Base-by-base conservation (phyloP, 2,888 invertebrate genomes). In the Megaustenia siamemsis region DNA sequence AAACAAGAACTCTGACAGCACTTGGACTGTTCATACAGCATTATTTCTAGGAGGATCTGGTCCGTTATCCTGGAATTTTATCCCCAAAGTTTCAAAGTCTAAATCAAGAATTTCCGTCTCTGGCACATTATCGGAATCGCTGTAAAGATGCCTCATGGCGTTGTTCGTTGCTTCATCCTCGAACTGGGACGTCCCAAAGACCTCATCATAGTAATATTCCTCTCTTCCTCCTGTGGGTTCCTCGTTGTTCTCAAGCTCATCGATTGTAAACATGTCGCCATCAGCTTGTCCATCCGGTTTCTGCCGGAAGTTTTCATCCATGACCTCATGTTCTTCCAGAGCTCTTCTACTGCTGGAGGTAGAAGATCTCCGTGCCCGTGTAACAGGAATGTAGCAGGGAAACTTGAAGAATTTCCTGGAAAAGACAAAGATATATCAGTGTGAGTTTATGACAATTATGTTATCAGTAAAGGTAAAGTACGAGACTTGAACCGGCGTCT, bases 161-260 rank as follows among this genome's bases (percentile, higher is more conserved):
- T 77, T 82, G 32, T 88, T 87, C 15, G 89, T 89, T 0, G 71
- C 73, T 79, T 87, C 88, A 86, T 89, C 89, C 40, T 88, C 88
- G 63, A 89, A 89, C 71, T 69, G 87, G 0, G 88, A 87, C 53
- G 86, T 79, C 15, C 87, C 88, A 68, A 88, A 89, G 56, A 88
- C 88, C 69, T 89, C 87, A 69, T 88, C 88, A 66, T 86, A 87
- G 73, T 71, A 87, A 40, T 86, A 84, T 35, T 84, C 84, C 24
- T 79, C 84, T 24, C 35, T 68, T 0, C 49, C 60, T 38, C 43
- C 79, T 21, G 32, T 8, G 0, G 38, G 28, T 0, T 56, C 84
- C 6, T 21, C 21, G 0, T n/a, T 28, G 28, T 60, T 76, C 32
- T 73, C 84, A 12, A 49, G 38, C 0, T 84, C 84, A 28, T 79